phyloP scores from a whole-genome alignment of 2,113 vertebrate species.

The Dipodomys stephensi region DNA sequence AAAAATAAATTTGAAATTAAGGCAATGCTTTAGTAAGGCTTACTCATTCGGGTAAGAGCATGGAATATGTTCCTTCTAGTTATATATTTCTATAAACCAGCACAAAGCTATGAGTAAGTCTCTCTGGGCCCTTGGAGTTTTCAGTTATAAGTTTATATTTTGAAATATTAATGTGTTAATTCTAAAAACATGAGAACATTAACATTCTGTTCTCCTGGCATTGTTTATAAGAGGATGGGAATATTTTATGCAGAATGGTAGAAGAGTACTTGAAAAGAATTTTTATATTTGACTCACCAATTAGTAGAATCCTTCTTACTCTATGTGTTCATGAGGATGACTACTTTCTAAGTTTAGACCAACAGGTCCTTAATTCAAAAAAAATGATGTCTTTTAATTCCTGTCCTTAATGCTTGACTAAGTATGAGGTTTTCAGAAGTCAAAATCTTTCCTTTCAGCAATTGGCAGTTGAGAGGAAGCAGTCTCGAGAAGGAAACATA shows the following conservation, averaged over 20 bases:
- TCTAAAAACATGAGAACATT: slow-evolving; percentile 17
- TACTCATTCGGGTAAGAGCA: not conserved
- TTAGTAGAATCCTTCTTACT: not conserved
- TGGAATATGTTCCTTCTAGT: not conserved
- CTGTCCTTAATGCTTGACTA: not conserved
- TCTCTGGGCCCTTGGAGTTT: not conserved
- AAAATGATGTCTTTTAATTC: not conserved
- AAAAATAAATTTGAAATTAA: slow-evolving; percentile 28
- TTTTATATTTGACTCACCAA: not conserved
- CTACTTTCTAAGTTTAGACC: not conserved
- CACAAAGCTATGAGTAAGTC: not conserved
- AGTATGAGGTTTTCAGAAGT: not conserved
- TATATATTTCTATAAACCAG: not conserved
- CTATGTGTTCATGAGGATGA: not conserved
- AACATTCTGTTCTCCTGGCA: not conserved
- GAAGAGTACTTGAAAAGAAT: not conserved
- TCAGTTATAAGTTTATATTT: not conserved
- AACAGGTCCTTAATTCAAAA: not conserved
- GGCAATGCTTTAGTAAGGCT: not conserved
- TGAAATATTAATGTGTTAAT: slow-evolving; percentile 42
- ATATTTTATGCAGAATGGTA: not conserved
- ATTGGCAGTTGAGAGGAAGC: not conserved
- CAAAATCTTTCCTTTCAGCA: not conserved
- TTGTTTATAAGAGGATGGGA: not conserved
- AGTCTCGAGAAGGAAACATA: not conserved